Conservation (phyloP, 1,140 invertebrate species). For the Nylanderia fulva region DNA sequence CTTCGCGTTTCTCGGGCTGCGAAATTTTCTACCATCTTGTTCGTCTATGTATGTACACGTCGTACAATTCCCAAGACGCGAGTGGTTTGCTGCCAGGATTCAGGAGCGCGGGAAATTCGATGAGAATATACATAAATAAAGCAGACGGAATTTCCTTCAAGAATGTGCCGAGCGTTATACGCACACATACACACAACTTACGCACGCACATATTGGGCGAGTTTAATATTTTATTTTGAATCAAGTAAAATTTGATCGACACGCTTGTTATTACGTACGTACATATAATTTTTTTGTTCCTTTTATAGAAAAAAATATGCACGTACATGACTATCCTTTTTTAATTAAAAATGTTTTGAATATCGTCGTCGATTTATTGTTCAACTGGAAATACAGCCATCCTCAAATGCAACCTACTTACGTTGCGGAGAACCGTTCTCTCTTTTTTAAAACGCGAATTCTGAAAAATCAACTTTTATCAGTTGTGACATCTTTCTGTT, state of each 20-base stretch:
- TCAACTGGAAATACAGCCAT: background rate
- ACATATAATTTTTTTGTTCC: background rate
- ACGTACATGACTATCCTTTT: background rate
- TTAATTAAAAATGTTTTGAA: background rate
- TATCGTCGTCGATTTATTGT: background rate
- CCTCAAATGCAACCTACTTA: background rate
- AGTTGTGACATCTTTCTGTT: background rate
- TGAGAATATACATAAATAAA: conserved; percentile 68
- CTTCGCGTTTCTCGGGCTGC: conserved; percentile 23
- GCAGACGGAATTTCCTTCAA: conserved; percentile 39
- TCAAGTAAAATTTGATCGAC: conserved; percentile 9
- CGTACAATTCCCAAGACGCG: background rate
- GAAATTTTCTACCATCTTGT: conserved; percentile 46
- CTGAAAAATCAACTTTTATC: background rate
- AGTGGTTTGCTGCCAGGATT: conserved; percentile 38
- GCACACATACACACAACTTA: background rate
- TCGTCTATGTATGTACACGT: background rate
- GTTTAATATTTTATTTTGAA: conserved; percentile 47
- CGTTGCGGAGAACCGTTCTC: background rate
- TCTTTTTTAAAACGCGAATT: background rate
- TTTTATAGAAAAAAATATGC: background rate
- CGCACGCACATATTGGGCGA: background rate
- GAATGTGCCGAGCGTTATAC: background rate
- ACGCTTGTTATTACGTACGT: too few species aligned
- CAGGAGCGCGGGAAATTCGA: conserved; percentile 38